Base-by-base conservation (phyloP, 2,113 vertebrate species). In the Ifrita kowaldi region DNA sequence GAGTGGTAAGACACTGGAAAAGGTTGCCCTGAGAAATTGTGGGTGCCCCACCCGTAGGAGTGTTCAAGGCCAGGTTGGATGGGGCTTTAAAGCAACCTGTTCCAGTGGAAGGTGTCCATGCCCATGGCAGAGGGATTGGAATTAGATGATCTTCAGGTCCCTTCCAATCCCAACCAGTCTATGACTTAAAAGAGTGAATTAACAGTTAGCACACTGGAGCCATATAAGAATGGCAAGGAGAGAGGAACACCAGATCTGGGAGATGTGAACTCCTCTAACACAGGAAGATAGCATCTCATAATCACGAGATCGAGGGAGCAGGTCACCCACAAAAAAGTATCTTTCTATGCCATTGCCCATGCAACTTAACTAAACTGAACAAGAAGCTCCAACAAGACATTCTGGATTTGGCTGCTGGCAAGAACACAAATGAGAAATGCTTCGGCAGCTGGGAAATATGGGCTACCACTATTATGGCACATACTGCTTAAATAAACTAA, bases 361-460 rank as follows among this genome's bases (percentile, higher is more conserved):
- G 46, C 64, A 84, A 94, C 68, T 68, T 84, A 47, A 90, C 64
- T 69, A 57, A 87, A 83, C 46, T 42, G 79, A 96, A 75, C 65
- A 62, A 27, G 39, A 71, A 96, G 65, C 63, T 84, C 55, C 76
- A 90, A 46, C 0, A 62, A 83, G 82, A 85, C 75, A 87, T 92
- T 65, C 86, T 90, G 89, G 47, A 93, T 82, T 84, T 95, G 74
- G 79, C 92, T 93, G 57, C 93, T 88, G 92, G 90, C 90, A 92
- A 93, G 92, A 90, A 50, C 75, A 85, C 53, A 90, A 91, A 92
- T 59, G 80, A 94, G 77, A 95, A 94, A 87, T 87, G 83, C 68
- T 89, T 77, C 75, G 69, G 88, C 57, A 87, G 75, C 70, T 17
- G 16, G 87, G 80, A 83, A 93, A 93, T 59, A 90, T 0, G 41